phyloP scores from a whole-genome alignment of 2,113 vertebrate genomes.

The Pteropus alecto region DNA sequence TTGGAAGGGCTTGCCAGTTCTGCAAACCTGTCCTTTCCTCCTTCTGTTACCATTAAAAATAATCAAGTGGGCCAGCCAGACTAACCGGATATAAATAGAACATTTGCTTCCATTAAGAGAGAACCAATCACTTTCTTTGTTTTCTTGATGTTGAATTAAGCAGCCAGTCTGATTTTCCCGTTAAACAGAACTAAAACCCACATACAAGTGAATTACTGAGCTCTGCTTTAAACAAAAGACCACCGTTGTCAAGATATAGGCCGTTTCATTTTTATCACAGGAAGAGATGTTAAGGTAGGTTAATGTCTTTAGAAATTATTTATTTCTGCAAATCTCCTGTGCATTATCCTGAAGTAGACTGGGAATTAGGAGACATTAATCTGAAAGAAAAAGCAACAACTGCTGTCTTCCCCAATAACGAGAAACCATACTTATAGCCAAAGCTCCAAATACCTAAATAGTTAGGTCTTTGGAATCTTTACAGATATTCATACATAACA shows the following conservation, averaged over 20 bases:
- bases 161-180: background rate
- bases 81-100: background rate
- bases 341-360: conserved; percentile 15
- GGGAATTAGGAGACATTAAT: conserved; percentile 55
- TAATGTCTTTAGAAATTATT: conserved; percentile 68
- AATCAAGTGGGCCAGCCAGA: background rate
- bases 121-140: background rate
- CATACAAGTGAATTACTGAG: background rate
- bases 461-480: conserved; percentile 15
- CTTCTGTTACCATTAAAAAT: background rate
- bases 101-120: background rate
- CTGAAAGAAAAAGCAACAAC: conserved; percentile 6
- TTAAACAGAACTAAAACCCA: conserved; percentile 33
- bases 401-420: conserved; percentile 40
- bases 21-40: background rate
- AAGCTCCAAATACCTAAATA: conserved; percentile 22
- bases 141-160: conserved; percentile 19
- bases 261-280: conserved; percentile 47
- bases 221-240: conserved; percentile 53
- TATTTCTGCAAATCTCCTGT: conserved; percentile 47
- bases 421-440: background rate
- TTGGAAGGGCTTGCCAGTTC: background rate
- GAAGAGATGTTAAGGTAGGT: conserved; percentile 43
- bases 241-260: background rate
- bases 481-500: background rate